Percentiles rank a stretch among this genome's conserved stretches.
Conservation (phyloP, 2,888 invertebrate species). For the Trichogramma evanescens region DNA sequence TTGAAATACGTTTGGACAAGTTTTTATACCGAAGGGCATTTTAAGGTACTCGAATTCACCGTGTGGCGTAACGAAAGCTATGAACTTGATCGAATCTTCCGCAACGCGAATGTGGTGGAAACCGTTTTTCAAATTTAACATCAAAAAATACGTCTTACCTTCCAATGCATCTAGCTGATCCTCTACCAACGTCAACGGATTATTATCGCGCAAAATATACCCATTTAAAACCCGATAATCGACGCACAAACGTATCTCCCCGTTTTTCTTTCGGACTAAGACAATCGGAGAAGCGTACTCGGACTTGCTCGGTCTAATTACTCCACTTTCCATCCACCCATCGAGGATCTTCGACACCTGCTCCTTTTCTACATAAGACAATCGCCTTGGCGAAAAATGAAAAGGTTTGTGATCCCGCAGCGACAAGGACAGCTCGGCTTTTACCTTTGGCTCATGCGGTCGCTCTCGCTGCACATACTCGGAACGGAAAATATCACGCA, state of each 20-base stretch:
- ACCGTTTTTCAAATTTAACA: constrained; percentile 3
- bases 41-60: constrained; percentile 14
- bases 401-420: no score
- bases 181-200: constrained; percentile 14
- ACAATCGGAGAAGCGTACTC: constrained; percentile 13
- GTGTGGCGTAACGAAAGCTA: constrained; percentile 13
- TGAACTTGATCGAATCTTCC: constrained; percentile 14
- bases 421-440: no score
- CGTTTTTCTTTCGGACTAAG: constrained; percentile 4
- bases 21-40: constrained; percentile 16
- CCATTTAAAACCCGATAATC: constrained; percentile 8
- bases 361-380: no score
- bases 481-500: no score
- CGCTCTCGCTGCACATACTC: no score
- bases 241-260: constrained; percentile 10
- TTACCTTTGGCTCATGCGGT: no score
- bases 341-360: no score
- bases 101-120: constrained; percentile 10
- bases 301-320: no score
- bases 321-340: no score
- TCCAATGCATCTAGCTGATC: constrained; percentile 4
- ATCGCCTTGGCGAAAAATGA: no score
- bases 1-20: constrained; percentile 7
- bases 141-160: neutral
- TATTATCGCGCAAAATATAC: constrained; percentile 6